Percentiles rank a stretch among this genome's conserved stretches.
Conservation (phyloP, 2,113 vertebrate genomes). For the Neodon shergylaensis region DNA sequence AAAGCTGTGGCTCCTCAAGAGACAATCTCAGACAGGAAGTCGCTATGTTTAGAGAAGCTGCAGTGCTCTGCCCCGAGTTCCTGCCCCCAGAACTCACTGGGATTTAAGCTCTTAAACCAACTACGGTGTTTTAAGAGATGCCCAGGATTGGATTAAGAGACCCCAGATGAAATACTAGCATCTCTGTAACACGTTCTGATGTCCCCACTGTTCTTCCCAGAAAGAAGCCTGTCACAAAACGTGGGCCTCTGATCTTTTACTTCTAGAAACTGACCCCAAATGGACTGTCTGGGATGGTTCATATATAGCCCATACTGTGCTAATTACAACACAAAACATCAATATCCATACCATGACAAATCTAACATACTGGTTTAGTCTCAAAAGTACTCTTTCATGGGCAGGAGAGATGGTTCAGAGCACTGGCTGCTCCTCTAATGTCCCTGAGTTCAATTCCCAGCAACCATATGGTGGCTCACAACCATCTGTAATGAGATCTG, state of each 20-base stretch:
- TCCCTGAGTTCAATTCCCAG: neutral
- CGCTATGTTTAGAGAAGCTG: slow-evolving; percentile 38
- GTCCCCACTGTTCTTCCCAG: neutral
- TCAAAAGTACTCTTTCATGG: slow-evolving; percentile 36
- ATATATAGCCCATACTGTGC: neutral
- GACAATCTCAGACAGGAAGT: slow-evolving; percentile 10
- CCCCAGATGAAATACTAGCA: neutral
- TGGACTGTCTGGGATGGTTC: neutral
- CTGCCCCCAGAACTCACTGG: neutral
- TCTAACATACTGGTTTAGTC: slow-evolving; percentile 29
- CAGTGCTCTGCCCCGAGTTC: neutral
- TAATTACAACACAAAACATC: neutral
- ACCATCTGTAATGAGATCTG: neutral
- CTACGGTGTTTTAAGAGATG: too few relatives aligned
- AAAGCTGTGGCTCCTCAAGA: neutral
- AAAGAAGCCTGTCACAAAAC: neutral
- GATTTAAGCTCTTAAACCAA: neutral
- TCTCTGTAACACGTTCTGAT: neutral
- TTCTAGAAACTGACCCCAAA: neutral
- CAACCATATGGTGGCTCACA: neutral
- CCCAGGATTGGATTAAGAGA: neutral
- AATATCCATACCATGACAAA: slow-evolving; percentile 29
- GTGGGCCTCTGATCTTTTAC: neutral
- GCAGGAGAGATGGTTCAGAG: neutral
- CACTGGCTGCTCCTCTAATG: neutral